phyloP scores from a whole-genome alignment of 2,797 vertebrate species.

The Sternarchorhynchus goeldii region DNA sequence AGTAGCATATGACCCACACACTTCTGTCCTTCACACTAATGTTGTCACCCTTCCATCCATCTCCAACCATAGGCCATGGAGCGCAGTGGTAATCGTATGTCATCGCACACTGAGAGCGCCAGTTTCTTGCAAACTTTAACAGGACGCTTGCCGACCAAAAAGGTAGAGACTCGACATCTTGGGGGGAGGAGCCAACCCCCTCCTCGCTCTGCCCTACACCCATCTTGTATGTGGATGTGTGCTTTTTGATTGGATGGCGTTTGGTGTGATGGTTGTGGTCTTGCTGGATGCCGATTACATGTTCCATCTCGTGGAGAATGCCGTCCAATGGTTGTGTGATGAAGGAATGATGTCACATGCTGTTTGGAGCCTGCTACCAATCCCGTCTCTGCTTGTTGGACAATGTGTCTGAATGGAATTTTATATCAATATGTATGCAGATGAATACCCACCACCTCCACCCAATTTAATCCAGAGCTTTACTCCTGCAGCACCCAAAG shows the following conservation, averaged over 20 bases:
- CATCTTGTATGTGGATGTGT: constrained; percentile 74
- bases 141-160: constrained; percentile 99
- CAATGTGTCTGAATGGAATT: constrained; percentile 18
- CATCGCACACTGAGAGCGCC: constrained; percentile 99
- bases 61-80: constrained; percentile 97
- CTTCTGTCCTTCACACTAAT: constrained; percentile 83
- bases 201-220: constrained; percentile 60
- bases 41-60: constrained; percentile 96
- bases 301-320: constrained; percentile 65
- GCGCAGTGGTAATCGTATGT: constrained; percentile 99
- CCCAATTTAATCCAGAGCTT: constrained; percentile 56
- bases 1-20: constrained; percentile 64
- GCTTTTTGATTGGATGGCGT: constrained; percentile 69
- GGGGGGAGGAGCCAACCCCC: constrained; percentile 67
- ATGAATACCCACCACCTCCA: constrained; percentile 37
- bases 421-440: constrained; percentile 42
- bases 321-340: constrained; percentile 36
- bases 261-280: constrained; percentile 75
- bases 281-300: constrained; percentile 71
- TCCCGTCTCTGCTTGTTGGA: constrained; percentile 25
- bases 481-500: constrained; percentile 52
- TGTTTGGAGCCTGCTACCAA: constrained; percentile 23
- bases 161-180: constrained; percentile 91
- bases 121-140: constrained; percentile 99
- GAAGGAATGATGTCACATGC: constrained; percentile 25